These are phyloP conservation scores for Meriones psammophilus DNA, from an alignment of 2,797 vertebrate species.

Conservation along the genomic window DNA sequence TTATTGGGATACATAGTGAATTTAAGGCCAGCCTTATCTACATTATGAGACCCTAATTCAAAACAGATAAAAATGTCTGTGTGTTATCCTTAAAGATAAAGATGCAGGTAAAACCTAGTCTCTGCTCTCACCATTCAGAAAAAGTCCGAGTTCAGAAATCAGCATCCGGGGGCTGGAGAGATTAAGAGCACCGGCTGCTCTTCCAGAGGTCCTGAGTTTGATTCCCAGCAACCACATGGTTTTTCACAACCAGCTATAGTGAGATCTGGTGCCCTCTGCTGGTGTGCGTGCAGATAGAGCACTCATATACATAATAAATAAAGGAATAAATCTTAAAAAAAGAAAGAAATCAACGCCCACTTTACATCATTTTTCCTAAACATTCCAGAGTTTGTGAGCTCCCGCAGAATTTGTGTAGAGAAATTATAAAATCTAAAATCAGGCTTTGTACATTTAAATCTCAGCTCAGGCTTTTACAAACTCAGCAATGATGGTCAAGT, in stretches of 20 bases:
- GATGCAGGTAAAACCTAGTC: background rate
- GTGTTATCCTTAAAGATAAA: background rate
- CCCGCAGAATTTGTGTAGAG: background rate
- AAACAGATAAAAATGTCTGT: background rate
- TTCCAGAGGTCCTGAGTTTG: too few species aligned
- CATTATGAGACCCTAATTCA: background rate
- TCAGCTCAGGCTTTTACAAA: constrained; percentile 29
- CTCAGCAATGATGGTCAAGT: background rate
- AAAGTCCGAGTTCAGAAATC: background rate
- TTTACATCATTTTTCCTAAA: background rate
- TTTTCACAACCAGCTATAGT: too few species aligned
- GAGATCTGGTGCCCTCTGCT: too few species aligned
- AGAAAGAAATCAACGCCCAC: constrained; percentile 14
- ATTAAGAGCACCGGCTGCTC: too few species aligned
- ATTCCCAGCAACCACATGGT: too few species aligned
- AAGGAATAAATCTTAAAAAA: too few species aligned
- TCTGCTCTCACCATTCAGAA: background rate
- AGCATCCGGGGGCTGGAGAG: too few species aligned
- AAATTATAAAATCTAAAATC: constrained; percentile 22
- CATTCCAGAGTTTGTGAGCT: background rate
- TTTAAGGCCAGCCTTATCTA: background rate
- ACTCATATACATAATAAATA: too few species aligned
- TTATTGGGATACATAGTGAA: background rate
- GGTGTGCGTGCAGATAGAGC: too few species aligned
- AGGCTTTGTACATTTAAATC: background rate